These are phyloP conservation scores for Cebus imitator DNA, from an alignment of 2,113 vertebrate species.

Conservation along the genomic window DNA sequence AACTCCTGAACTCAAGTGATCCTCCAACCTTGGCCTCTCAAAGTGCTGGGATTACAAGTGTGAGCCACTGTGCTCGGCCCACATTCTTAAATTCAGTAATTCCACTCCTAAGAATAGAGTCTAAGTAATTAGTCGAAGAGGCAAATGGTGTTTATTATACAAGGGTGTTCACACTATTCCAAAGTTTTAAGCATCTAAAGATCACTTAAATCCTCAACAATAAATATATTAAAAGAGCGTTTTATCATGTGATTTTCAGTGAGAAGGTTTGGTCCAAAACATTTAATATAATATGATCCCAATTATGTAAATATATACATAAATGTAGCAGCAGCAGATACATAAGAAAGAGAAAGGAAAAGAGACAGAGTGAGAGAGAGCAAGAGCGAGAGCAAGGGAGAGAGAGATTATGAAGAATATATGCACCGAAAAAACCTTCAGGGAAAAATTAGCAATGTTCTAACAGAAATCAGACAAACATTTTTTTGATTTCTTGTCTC, in stretches of 20 bases:
- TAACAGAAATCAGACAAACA: background rate
- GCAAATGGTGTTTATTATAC: background rate
- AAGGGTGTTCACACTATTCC: background rate
- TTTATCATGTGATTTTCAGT: background rate
- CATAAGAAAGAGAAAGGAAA: background rate
- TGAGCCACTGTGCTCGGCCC: too few species aligned
- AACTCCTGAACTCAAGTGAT: too few species aligned
- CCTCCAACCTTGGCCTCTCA: too few species aligned
- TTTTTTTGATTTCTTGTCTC: background rate
- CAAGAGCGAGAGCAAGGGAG: background rate
- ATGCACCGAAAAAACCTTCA: background rate
- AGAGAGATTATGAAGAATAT: background rate
- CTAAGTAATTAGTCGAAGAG: background rate
- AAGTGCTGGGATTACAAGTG: too few species aligned
- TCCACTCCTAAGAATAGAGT: background rate
- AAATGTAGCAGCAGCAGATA: background rate
- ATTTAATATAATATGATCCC: background rate
- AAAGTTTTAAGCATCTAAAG: background rate
- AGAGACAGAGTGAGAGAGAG: background rate
- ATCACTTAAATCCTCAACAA: background rate
- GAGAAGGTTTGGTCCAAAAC: background rate
- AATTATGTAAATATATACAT: background rate
- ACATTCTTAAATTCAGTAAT: background rate
- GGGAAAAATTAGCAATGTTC: background rate
- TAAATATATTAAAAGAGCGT: background rate